Percentiles rank a stretch among this genome's conserved stretches.
These are phyloP conservation scores for Toxotes lorentzi DNA, from an alignment of 2,797 vertebrate genomes.

Conservation along the genomic window DNA sequence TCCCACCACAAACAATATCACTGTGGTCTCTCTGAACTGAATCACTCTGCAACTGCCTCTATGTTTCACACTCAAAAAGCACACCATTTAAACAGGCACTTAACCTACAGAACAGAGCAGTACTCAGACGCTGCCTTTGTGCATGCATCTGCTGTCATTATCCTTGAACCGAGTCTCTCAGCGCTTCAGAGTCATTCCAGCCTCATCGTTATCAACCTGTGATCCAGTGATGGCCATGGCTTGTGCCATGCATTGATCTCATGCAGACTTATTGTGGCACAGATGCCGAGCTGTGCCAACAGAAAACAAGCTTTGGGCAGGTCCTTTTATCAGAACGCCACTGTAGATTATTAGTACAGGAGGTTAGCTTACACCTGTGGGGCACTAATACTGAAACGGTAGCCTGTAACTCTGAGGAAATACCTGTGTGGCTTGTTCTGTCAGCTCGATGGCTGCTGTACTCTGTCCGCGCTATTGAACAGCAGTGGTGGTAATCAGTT, in stretches of 20 bases:
- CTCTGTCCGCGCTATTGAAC: constrained; percentile 52
- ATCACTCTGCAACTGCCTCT: constrained; percentile 20
- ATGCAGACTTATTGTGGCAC: constrained; percentile 3
- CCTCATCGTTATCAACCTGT: constrained; percentile 31
- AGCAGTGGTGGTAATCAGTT: constrained; percentile 50
- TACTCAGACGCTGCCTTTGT: constrained; percentile 46
- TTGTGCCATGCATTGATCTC: constrained; percentile 22
- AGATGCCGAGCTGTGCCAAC: neutral
- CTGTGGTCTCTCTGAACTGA: constrained; percentile 25
- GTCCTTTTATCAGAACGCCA: constrained; percentile 22
- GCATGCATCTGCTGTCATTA: constrained; percentile 57
- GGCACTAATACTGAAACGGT: constrained; percentile 10
- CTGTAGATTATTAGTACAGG: constrained; percentile 49
- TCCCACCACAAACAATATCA: constrained; percentile 38
- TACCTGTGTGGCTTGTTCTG: constrained; percentile 54
- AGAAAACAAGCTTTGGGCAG: constrained; percentile 8
- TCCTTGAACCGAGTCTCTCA: constrained; percentile 51
- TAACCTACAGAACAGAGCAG: constrained; percentile 56
- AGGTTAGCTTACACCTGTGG: constrained; percentile 24
- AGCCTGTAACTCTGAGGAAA: constrained; percentile 40
- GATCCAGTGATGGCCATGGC: constrained; percentile 6
- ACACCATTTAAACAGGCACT: constrained; percentile 59
- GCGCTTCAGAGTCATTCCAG: constrained; percentile 41
- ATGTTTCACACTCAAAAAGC: constrained; percentile 46
- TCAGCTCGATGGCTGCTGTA: constrained; percentile 38